Conservation (phyloP, 2,797 vertebrate genomes). For the Knipowitschia caucasica region DNA sequence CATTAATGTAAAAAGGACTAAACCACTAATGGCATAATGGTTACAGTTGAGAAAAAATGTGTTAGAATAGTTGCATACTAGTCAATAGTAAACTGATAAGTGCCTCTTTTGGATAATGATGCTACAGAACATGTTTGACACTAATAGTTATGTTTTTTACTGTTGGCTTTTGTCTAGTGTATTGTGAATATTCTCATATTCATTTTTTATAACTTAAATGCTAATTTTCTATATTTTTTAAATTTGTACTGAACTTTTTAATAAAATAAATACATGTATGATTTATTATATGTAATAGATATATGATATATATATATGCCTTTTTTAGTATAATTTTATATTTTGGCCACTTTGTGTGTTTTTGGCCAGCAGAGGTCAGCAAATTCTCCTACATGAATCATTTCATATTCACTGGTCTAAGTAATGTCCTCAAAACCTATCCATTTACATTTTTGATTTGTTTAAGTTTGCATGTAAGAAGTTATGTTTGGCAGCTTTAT, state of each 20-base stretch:
- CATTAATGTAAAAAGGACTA: slow-evolving; percentile 51
- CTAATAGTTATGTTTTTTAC: slow-evolving; percentile 18
- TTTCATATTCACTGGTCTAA: neutral
- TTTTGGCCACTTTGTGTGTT: neutral
- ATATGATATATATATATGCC: too few species aligned
- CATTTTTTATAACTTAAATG: slow-evolving; percentile 4
- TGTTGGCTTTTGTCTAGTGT: neutral
- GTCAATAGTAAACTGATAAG: slow-evolving; percentile 6
- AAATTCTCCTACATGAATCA: slow-evolving; percentile 13
- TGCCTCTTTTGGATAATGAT: neutral
- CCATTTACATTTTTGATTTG: neutral
- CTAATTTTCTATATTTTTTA: slow-evolving; percentile 27
- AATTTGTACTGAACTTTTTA: slow-evolving; percentile 33
- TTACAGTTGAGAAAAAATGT: slow-evolving; percentile 28
- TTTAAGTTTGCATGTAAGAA: neutral
- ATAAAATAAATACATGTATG: slow-evolving; percentile 23
- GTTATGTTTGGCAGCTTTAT: neutral
- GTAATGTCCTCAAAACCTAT: neutral
- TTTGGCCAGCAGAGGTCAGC: slow-evolving; percentile 52
- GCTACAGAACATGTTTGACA: slow-evolving; percentile 6
- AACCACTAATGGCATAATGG: slow-evolving; percentile 64
- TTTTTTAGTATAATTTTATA: neutral
- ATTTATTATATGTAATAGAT: too few species aligned
- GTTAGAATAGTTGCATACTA: slow-evolving; percentile 12
- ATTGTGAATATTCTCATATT: slow-evolving; percentile 37